Percentiles rank a stretch among this genome's conserved stretches.
These are phyloP conservation scores for Chaetodon trifascialis DNA, from an alignment of 2,113 vertebrate genomes.

Conservation along the genomic window DNA sequence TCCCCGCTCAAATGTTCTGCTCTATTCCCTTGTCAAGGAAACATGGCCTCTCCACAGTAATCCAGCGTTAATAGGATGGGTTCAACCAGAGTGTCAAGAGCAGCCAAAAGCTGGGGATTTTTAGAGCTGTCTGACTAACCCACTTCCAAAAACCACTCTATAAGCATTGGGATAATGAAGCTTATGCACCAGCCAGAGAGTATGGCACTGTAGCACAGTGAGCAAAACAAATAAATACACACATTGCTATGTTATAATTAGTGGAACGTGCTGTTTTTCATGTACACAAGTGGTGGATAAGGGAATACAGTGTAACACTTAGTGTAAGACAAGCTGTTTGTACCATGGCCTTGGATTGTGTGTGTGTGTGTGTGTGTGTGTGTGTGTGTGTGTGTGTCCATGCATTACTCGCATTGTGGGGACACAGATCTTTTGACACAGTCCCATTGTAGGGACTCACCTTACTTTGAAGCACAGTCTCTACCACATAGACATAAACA, in stretches of 20 bases:
- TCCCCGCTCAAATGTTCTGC: conserved; percentile 84
- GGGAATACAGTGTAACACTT: conserved; percentile 76
- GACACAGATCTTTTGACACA: no score
- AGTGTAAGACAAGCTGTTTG: conserved; percentile 86
- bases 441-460: no score
- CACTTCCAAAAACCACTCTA: conserved; percentile 90
- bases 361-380: not conserved
- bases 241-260: conserved; percentile 91
- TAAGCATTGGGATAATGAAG: conserved; percentile 92
- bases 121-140: conserved; percentile 88
- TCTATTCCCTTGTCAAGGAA: conserved; percentile 88
- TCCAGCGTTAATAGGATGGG: conserved; percentile 90
- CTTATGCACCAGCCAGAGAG: conserved; percentile 71
- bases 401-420: no score
- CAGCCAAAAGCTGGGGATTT: conserved; percentile 92
- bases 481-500: not conserved
- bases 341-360: conserved; percentile 21
- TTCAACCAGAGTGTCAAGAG: conserved; percentile 94
- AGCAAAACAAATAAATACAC: conserved; percentile 79
- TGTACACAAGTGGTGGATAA: conserved; percentile 80
- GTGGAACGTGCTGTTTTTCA: conserved; percentile 84
- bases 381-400: no score
- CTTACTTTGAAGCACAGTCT: not conserved
- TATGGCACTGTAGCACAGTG: conserved; percentile 22
- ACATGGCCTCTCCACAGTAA: conserved; percentile 84